phyloP scores from a whole-genome alignment of 2,888 invertebrate species.

The Folsomia manolachei region DNA sequence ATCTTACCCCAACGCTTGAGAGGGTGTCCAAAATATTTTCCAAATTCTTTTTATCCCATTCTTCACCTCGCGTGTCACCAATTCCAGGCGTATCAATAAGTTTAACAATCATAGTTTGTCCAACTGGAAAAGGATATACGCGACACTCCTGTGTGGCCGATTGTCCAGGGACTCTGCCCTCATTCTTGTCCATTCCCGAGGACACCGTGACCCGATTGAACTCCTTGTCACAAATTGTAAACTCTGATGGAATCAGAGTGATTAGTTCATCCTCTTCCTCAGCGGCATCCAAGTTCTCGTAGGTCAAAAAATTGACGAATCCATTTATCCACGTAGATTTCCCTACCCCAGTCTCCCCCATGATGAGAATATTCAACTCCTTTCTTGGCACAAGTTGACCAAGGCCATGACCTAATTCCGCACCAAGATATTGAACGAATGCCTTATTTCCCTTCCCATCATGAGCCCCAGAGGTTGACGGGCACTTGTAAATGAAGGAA shows the following conservation, averaged over 20 bases:
- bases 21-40: conserved; percentile 24
- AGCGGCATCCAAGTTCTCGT: neutral
- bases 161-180: neutral
- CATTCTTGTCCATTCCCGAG: conserved; percentile 12
- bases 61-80: conserved; percentile 21
- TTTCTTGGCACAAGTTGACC: too few species aligned
- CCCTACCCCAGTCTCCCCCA: conserved; percentile 45
- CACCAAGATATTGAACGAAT: neutral
- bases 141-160: conserved; percentile 23
- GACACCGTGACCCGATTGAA: neutral
- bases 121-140: conserved; percentile 4
- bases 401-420: too few species aligned
- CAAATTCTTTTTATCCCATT: conserved; percentile 33
- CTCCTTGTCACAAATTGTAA: conserved; percentile 18
- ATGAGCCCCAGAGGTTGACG: neutral
- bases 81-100: conserved; percentile 36
- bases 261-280: neutral
- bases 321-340: conserved; percentile 45
- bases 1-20: too few species aligned
- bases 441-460: neutral
- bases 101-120: neutral
- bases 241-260: conserved; percentile 16
- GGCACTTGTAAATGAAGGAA: neutral
- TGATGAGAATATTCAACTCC: conserved; percentile 36
- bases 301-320: neutral